phyloP scores from a whole-genome alignment of 2,888 invertebrate genomes.

The Melieria crassipennis region DNA sequence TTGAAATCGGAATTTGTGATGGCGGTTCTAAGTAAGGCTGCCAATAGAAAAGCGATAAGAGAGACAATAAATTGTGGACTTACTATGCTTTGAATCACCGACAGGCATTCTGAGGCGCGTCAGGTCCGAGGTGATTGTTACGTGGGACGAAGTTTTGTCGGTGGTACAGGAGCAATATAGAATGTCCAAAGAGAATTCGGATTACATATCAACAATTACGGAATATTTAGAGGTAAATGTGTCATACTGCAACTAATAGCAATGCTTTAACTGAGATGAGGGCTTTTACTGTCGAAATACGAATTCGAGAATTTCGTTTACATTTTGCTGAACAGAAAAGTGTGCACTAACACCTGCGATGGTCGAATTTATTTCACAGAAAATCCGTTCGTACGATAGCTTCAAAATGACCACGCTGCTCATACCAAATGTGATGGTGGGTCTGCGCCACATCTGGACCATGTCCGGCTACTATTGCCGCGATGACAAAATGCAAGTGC shows the following conservation, averaged over 20 bases:
- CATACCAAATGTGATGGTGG: slow-evolving; percentile 83
- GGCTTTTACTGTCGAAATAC: background rate
- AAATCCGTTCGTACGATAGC: slow-evolving; percentile 75
- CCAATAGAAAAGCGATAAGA: no score
- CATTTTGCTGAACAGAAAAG: no score
- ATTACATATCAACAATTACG: slow-evolving; percentile 63
- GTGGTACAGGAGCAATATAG: slow-evolving; percentile 53
- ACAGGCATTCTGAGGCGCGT: slow-evolving; percentile 62
- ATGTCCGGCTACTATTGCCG: slow-evolving; percentile 85
- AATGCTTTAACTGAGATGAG: background rate
- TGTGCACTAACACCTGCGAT: no score
- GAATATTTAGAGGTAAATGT: slow-evolving; percentile 67
- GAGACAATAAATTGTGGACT: no score
- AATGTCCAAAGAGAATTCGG: slow-evolving; percentile 63
- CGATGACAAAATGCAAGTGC: slow-evolving; percentile 86
- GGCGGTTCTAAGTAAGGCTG: slow-evolving; percentile 50
- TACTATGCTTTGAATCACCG: background rate
- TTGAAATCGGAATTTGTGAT: slow-evolving; percentile 73
- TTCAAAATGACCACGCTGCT: slow-evolving; percentile 78
- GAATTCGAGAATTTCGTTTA: no score
- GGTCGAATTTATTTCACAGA: slow-evolving; percentile 63
- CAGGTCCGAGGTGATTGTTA: slow-evolving; percentile 47
- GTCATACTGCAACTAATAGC: background rate
- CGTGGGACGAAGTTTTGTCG: slow-evolving; percentile 52
- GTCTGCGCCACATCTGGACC: slow-evolving; percentile 90